A percentile compares a stretch with the other conserved stretches of the same genome.
Conservation (phyloP, 2,888 invertebrate species). For the Hemicrepidius hirtus region DNA sequence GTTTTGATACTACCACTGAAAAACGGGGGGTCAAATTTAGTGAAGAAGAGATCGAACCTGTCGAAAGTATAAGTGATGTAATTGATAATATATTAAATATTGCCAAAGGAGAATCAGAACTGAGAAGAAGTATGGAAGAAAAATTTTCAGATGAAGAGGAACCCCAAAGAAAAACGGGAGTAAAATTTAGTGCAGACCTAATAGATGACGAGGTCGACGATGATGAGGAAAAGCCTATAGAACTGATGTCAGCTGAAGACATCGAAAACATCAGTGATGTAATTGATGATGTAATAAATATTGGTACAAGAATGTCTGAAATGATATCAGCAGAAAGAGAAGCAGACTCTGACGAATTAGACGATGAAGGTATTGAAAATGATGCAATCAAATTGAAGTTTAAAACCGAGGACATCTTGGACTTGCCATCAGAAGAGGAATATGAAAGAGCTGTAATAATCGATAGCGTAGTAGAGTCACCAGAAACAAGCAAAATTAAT, state of each 20-base stretch:
- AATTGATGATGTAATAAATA: conserved; percentile 44
- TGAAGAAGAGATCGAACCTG: conserved; percentile 15
- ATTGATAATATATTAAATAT: conserved; percentile 39
- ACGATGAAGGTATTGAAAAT: conserved; percentile 46
- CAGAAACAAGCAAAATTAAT: no score
- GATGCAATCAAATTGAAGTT: conserved; percentile 50
- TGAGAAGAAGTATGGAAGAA: conserved; percentile 4
- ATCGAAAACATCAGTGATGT: conserved; percentile 33
- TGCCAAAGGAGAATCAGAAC: conserved; percentile 22
- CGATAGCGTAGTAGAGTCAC: background rate
- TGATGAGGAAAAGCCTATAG: background rate
- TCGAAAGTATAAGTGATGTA: conserved; percentile 29
- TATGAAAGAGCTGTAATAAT: background rate
- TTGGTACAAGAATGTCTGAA: conserved; percentile 34
- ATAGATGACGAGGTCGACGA: background rate
- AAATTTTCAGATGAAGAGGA: background rate
- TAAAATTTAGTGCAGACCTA: background rate
- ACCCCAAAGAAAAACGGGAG: background rate
- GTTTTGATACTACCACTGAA: conserved; percentile 23
- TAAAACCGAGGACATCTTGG: conserved; percentile 54
- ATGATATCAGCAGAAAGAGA: conserved; percentile 12
- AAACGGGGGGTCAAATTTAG: conserved; percentile 34
- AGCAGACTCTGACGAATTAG: conserved; percentile 49
- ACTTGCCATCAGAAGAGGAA: conserved; percentile 17
- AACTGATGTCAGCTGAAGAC: conserved; percentile 28